These are phyloP conservation scores for Gouania willdenowi DNA, from an alignment of 2,797 vertebrate species.

Conservation along the genomic window DNA sequence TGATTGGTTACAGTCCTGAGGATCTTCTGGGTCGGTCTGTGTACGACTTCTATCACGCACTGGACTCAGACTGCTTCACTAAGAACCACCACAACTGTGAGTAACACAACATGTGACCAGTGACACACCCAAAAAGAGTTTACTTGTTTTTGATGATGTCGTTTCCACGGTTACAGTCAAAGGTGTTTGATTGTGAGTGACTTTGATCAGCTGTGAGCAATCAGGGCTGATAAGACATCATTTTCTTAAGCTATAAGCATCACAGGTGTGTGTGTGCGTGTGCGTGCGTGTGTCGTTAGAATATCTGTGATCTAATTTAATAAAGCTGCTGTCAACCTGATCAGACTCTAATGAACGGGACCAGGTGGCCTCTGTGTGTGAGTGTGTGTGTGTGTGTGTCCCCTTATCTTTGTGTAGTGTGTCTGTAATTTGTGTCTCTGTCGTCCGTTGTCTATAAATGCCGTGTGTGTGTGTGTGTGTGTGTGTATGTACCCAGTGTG, in stretches of 20 bases:
- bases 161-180: too few relatives aligned
- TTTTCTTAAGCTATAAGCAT: too few relatives aligned
- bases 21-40: conserved; percentile 92
- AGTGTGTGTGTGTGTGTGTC: neutral
- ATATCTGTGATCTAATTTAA: conserved; percentile 68
- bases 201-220: too few relatives aligned
- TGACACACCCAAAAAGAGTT: too few relatives aligned
- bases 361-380: conserved; percentile 67
- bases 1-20: conserved; percentile 92
- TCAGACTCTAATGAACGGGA: conserved; percentile 50
- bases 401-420: too few relatives aligned
- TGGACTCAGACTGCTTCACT: conserved; percentile 90
- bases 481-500: conserved; percentile 10
- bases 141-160: too few relatives aligned
- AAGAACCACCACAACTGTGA: conserved; percentile 96
- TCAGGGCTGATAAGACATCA: too few relatives aligned
- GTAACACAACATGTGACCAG: conserved; percentile 35
- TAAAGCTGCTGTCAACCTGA: conserved; percentile 57
- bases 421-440: too few relatives aligned
- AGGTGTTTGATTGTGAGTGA: too few relatives aligned
- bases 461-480: conserved; percentile 1
- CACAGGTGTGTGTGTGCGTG: neutral
- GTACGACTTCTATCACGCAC: conserved; percentile 93
- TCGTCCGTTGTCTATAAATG: conserved; percentile 59
- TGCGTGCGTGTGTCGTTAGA: conserved; percentile 43